Base-by-base conservation (phyloP, 2,113 vertebrate species). In the Oncorhynchus keta region DNA sequence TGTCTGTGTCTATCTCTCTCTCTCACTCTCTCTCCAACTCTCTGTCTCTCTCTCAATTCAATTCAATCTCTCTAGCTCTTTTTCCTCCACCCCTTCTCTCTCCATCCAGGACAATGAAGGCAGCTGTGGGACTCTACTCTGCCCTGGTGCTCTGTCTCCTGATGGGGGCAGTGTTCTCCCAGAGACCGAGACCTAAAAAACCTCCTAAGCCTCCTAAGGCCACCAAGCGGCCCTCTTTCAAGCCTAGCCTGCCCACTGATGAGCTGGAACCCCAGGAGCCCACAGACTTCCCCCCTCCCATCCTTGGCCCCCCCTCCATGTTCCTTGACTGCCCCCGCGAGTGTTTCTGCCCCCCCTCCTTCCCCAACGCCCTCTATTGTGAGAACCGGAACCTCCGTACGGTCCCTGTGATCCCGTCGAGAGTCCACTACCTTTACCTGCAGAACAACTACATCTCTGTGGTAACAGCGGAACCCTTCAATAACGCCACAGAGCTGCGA, bases 371-470 rank as follows among this genome's bases (percentile, higher is more conserved):
- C 35, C 94, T 99, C 67, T 97, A 98, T 89, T 99, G 97, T 69
- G 98, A 99, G 88, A 99, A 96, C 92, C 95, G 97, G 62, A 98
- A 99, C 93, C 93, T 99, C 78, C 94, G 97, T 18, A 91, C 85
- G 74, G 93, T 99, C 68, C 98, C 98, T 0, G 8, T 91, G 79
- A 96, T 99, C 87, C 97, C 97, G 0, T 0, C 89, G 5, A 95
- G 97, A 82, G 93, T 94, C 79, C 95, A 97, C 79, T 98, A 99
- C 89, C 91, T 98, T 77, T 99, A 99, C 80, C 93, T 99, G 49
- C 96, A 98, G 88, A 98, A 99, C 92, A 99, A 99, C 89, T 99
- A 95, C 93, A 99, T 99, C 51, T 93, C 95, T 0, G 93, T 95
- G 77, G 93, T 99, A 64, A 94, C 94, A 0, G 90, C 95, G 24